Base-by-base conservation (phyloP, 2,797 vertebrate species). In the Esox lucius region DNA sequence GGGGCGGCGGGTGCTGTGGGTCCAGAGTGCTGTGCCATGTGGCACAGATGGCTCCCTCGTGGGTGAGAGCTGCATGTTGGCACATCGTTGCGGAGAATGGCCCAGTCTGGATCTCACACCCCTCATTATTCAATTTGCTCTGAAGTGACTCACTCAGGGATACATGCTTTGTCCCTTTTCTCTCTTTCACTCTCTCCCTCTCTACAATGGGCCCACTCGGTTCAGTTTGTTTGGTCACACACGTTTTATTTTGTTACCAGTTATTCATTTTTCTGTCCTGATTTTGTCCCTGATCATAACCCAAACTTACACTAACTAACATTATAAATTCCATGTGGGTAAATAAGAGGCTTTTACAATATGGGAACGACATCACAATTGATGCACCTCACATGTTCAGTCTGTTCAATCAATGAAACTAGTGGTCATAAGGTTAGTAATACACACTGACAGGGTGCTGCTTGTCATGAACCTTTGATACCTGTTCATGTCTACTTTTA, bases 121-220 rank as follows among this genome's bases (percentile, higher is more conserved):
- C 79, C 81, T 90, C 85, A 86, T 91, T 89, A 90, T 88, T 86
- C 84, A 84, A 82, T 86, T 82, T 82, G 70, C 78, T 85, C 80
- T 86, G 78, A 88, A 88, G 84, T 88, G 84, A 86, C 77, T 83
- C 85, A 85, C 77, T 81, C 78, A 81, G 80, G 76, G 80, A 86
- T 73, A 78, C 35, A 65, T 68, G 73, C 67, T 73, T 72, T 66
- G 51, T 35, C 33, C 46, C 49, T 71, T 49, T 46, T 70, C 15
- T 70, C 1, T 70, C 24, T 53, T 8, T 39, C 35, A 5, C n/a
- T 42, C 24, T 53, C 2, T 53, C 22, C 16, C 12, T 22, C 31
- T 49, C 1, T 49, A 46, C 42, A 46, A 46, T 46, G 15, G 13
- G 4, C 15, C 4, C 6, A 2, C 7, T 28, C 8, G 1, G 5